Conservation (phyloP, 2,888 invertebrate genomes). For the Tenodera sinensis region DNA sequence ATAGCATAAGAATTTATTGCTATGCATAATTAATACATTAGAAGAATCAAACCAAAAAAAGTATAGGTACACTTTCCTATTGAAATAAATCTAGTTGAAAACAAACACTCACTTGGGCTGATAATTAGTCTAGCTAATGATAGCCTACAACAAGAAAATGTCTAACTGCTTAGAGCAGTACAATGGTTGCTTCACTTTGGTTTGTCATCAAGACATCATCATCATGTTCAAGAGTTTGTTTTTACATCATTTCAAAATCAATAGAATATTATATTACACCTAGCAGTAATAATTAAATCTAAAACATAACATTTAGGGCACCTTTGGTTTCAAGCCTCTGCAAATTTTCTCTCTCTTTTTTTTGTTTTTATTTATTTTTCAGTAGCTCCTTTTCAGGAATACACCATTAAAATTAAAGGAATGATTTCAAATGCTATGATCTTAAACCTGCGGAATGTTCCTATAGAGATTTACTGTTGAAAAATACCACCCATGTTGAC, state of each 20-base stretch:
- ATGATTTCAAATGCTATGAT: not conserved
- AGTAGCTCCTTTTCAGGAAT: not conserved
- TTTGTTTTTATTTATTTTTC: not conserved
- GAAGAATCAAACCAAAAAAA: slow-evolving; percentile 35
- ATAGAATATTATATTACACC: slow-evolving; percentile 19
- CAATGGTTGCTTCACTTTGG: slow-evolving; percentile 11
- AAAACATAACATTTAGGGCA: slow-evolving; percentile 70
- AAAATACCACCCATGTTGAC: not conserved
- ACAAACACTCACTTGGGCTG: not conserved
- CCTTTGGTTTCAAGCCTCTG: slow-evolving; percentile 83
- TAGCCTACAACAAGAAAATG: slow-evolving; percentile 20
- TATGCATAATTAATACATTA: slow-evolving; percentile 39
- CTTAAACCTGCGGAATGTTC: not conserved
- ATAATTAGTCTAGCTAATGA: slow-evolving; percentile 12
- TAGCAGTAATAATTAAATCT: slow-evolving; percentile 35
- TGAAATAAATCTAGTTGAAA: slow-evolving; percentile 57
- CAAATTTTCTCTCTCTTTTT: not conserved
- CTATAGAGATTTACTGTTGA: not conserved
- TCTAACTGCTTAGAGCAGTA: slow-evolving; percentile 25
- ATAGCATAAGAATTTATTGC: slow-evolving; percentile 41
- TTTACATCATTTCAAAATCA: slow-evolving; percentile 19
- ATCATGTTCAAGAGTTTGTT: slow-evolving; percentile 15
- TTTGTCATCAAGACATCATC: slow-evolving; percentile 19
- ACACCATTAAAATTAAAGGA: not conserved
- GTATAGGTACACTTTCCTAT: slow-evolving; percentile 41